Conservation (phyloP, 2,888 invertebrate genomes). For the Hybos culiciformis region DNA sequence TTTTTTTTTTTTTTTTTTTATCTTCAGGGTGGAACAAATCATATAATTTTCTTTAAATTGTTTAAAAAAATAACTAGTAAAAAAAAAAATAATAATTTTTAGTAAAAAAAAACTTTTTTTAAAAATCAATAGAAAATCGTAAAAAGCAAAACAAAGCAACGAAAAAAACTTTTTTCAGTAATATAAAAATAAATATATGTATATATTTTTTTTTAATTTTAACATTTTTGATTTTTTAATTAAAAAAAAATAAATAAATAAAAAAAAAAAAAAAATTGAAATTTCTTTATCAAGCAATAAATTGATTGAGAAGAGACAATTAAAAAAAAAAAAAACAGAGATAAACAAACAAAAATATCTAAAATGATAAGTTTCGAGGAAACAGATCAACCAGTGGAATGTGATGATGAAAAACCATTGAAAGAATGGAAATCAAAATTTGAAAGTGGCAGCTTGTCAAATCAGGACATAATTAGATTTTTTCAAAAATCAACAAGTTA, state of each 20-base stretch:
- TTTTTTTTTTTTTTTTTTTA: no score
- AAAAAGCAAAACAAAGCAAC: no score
- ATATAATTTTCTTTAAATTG: no score
- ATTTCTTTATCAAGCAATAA: not conserved
- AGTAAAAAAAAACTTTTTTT: no score
- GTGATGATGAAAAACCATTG: constrained; percentile 18
- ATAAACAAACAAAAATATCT: not conserved
- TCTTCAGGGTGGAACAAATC: no score
- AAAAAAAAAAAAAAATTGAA: not conserved
- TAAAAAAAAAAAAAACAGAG: not conserved
- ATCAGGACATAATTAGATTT: constrained; percentile 28
- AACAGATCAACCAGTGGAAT: constrained; percentile 2
- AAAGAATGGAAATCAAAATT: constrained; percentile 35
- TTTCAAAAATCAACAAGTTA: constrained; percentile 31
- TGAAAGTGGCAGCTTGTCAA: constrained; percentile 27
- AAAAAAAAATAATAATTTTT: no score
- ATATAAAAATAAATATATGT: not conserved
- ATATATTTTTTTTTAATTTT: not conserved
- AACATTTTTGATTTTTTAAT: not conserved
- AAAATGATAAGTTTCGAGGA: constrained; percentile 13
- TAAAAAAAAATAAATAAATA: not conserved
- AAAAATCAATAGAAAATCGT: no score
- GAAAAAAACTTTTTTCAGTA: no score
- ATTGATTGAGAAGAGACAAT: not conserved
- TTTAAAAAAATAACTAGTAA: no score